Evolutionary conservation across 2,797 vertebrate species (phyloP), one percentile per base, ranked within the genome.

Genomic region (Poeciliopsis turneri): DNA sequence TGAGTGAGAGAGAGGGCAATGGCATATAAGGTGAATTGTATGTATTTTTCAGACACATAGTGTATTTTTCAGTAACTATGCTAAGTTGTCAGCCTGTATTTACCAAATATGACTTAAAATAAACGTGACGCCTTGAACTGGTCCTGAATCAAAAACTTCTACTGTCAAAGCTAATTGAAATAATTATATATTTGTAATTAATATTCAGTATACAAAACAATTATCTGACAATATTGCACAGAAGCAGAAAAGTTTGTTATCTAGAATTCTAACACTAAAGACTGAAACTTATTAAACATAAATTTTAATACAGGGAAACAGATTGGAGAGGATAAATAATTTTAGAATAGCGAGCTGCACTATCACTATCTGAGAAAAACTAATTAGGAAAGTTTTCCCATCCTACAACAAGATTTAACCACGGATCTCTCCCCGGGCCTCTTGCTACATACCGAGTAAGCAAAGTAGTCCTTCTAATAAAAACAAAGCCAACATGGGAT

Each of bases 311-410:
- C 64, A 46, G 82, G 89, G 86, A 41, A 6, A 64, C 30, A 81
- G 57, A 53, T 2, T 1, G 83, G 61, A 74, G 51, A 47, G 82
- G 55, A 77, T 76, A 76, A 79, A 77, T 55, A 73, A 53, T 72
- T 88, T 84, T 64, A 74, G 74, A 88, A 84, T 75, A 61, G 74
- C 18, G 11, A 78, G 81, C 73, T 53, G 33, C 33, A 61, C 33
- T 47, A 49, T 78, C 75, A 82, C 85, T 82, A 77, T 12, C 20
- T 75, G 87, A 87, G 86, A 75, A 57, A 88, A 92, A 91, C 85
- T 93, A 93, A 94, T 94, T 91, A 93, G 89, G 85, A 79, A 80
- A 75, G 89, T 87, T 91, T 88, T 86, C 90, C 91, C 76, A 88
- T 72, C 87, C 86, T 91, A 89, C 88, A 85, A 59, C 82, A 84